Percentiles rank a stretch among this genome's conserved stretches.
These are phyloP conservation scores for Hypomecis punctinalis DNA, from an alignment of 2,888 invertebrate species.

Conservation along the genomic window DNA sequence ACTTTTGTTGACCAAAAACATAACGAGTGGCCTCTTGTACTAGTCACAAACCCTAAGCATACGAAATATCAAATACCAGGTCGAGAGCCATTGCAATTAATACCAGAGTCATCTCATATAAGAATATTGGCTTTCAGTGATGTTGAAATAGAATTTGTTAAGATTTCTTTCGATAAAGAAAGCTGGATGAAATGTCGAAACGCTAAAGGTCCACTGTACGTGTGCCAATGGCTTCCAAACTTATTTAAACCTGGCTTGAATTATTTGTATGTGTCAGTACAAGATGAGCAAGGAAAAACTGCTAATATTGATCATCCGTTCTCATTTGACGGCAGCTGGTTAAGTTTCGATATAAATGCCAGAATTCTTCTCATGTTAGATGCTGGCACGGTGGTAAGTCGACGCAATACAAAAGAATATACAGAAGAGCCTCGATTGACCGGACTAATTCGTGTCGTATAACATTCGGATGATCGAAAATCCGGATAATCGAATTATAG, in stretches of 20 bases:
- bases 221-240: slow-evolving; percentile 89
- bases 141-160: slow-evolving; percentile 86
- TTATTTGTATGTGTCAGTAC: slow-evolving; percentile 85
- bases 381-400: slow-evolving; percentile 89
- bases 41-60: slow-evolving; percentile 97
- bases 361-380: slow-evolving; percentile 92
- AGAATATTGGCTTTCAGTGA: slow-evolving; percentile 92
- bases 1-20: slow-evolving; percentile 92
- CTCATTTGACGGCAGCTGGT: slow-evolving; percentile 89
- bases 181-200: slow-evolving; percentile 87
- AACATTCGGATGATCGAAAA: too few species aligned
- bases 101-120: slow-evolving; percentile 90
- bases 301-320: slow-evolving; percentile 88
- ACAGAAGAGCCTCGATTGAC: too few species aligned
- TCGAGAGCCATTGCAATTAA: slow-evolving; percentile 89
- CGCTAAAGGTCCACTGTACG: slow-evolving; percentile 89
- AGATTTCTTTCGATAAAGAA: slow-evolving; percentile 87
- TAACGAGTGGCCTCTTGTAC: slow-evolving; percentile 91
- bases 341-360: slow-evolving; percentile 88
- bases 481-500: too few species aligned
- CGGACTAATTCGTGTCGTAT: too few species aligned
- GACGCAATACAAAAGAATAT: slow-evolving; percentile 4
- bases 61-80: slow-evolving; percentile 89
- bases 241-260: slow-evolving; percentile 88
- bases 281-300: slow-evolving; percentile 85